Base-by-base conservation (phyloP, 2,888 invertebrate species). In the Heliconius sara region DNA sequence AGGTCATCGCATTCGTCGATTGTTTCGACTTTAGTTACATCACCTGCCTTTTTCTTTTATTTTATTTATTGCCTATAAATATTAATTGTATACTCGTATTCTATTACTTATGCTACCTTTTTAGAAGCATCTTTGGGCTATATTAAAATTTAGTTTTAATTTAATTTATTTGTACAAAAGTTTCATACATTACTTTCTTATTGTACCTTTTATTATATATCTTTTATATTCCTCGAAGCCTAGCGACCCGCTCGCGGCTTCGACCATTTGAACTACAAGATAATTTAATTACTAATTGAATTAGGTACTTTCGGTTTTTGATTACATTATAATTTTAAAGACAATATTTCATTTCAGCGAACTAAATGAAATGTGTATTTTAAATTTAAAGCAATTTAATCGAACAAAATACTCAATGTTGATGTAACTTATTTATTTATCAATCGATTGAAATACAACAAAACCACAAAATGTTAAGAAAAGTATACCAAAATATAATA, bases 1-100 rank as follows among this genome's bases (percentile, higher is more conserved):
- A 82, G 83, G 83, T 82, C 83, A 81, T 70, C 77, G 78, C 79
- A 82, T 82, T 80, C 75, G 77, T 78, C 77, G 76, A 78, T 78
- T 76, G 80, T 78, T 76, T 77, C 79, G 65, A 52, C 60, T 39
- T 71, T 47, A 71, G 43, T 77, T 77, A 30, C 74, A 43, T 67
- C 57, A 78, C 34, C 43, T 65, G 12, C 34, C 52, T 16, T 71
- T 73, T 73, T 73, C 57, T 60, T 73, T 73, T 73, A 73, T n/a
- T 30, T 57, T 57, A 30, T n/a, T 73, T 73, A 73, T 73, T 73
- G n/a, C 34, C n/a, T 60, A 34, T 39, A 34, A n/a, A 73, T 25
- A 60, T 39, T 39, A 73, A 60, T 60, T 39, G 34, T 16, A 34
- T 60, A 60, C 3, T 60, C 10, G 60, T 60, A 57, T 27, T 52